Base-by-base conservation (phyloP, 2,797 vertebrate species). In the Pterois miles region DNA sequence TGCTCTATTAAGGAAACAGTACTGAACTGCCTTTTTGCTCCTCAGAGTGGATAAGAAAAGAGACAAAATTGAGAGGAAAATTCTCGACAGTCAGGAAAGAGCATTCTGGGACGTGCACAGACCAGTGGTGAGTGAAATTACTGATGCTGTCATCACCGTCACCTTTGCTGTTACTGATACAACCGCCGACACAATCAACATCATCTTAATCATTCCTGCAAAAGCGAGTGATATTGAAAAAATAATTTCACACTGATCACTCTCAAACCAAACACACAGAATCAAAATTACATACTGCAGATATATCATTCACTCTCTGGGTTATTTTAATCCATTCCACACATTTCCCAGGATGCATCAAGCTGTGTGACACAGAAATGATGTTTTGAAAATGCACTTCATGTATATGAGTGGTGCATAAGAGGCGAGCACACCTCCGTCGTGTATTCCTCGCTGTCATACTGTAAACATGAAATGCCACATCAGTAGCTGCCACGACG, bases 101-200 rank as follows among this genome's bases (percentile, higher is more conserved):
- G 98, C 98, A 0, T 99, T 99, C 93, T 99, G 98, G 98, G 98
- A 99, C 0, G 98, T 99, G 57, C 98, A 99, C 86, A 96, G 98
- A 93, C 98, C 98, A 0, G 98, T 99, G 97, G 98, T 99, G 93
- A 97, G 97, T 83, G 62, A 88, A 86, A 82, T 75, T 57, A 52
- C 43, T 60, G 64, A 76, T 72, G 56, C 9, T 43, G 31, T 66
- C 76, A 52, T 43, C 31, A 46, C 46, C 25, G 29, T 76, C 62
- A 69, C 70, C 53, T 80, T 75, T 25, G 50, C 60, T 34, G 22
- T 69, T 38, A 27, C 31, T 11, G 18, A 69, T 38, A 69, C 62
- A 34, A 8, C 38, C 7, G 18, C 36, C 29, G 53, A 57, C 66
- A 58, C 69, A 43, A 78, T 81, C 70, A 59, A 11, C 14, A 2